Base-by-base conservation (phyloP, 2,888 invertebrate genomes). In the Deroplatys truncata region DNA sequence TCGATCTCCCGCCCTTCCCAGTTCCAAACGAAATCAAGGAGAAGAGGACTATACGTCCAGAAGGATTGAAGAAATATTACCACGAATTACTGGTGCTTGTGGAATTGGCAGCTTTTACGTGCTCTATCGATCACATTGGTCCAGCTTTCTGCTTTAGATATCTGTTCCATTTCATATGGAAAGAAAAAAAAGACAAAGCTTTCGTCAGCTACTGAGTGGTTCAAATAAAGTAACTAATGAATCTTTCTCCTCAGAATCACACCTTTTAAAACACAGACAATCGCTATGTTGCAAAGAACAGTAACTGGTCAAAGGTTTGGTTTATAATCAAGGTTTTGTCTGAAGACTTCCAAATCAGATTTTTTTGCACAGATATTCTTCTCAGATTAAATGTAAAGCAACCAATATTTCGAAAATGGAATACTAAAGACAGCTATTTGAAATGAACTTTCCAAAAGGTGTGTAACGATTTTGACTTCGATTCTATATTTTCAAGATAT, bases 101-200 rank as follows among this genome's bases (percentile, higher is more conserved):
- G 85, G 35, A 85, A 85, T 85, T 85, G 85, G 49, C 85, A 85
- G 85, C 85, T 85, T 85, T 85, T 85, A 85, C 85, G 85, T 85
- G 85, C 49, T 49, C 85, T 49, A 85, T 85, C 85, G 49, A 85
- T 85, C 85, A 85, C 85, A 85, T 49, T 85, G 20, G 85, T 28
- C 49, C 49, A 85, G 49, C 28, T 28, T 20, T 49, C 85, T 49
- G 56, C n/a, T 49, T 85, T 85, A 85, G 43, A 85, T 85, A 49
- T 85, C 85, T 49, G 28, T 85, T 49, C 49, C 56, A 85, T 85
- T n/a, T 85, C 56, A 72, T 72, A 72, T 72, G 4, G 56, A 20
- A 72, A 72, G 56, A 9, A 25, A 20, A 72, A 72, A 72, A 72
- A 20, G 5, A 72, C 56, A 72, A 72, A 25, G 56, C 5, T 72